phyloP scores from a whole-genome alignment of 92 coral and sea anemone species.

The Zoanthus gigantus region DNA sequence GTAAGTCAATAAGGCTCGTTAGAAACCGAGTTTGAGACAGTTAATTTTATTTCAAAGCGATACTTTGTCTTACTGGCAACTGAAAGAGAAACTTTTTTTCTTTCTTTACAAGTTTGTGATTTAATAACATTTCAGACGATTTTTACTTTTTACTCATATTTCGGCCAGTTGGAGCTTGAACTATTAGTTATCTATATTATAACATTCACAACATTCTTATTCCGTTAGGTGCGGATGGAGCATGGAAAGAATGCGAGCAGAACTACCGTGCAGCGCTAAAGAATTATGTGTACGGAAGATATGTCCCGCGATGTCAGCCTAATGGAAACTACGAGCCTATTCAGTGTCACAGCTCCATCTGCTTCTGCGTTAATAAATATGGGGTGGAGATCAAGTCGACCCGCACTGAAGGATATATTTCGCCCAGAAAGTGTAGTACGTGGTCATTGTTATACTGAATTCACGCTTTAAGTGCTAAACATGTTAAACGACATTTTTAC shows the following conservation, averaged over 20 bases:
- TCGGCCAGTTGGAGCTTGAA: no score
- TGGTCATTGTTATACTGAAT: no score
- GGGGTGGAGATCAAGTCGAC: slow-evolving; percentile 82
- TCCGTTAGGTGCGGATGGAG: slow-evolving; percentile 29
- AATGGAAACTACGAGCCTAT: slow-evolving; percentile 80
- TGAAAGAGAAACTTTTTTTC: no score
- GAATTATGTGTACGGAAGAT: slow-evolving; percentile 78
- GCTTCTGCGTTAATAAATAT: slow-evolving; percentile 81
- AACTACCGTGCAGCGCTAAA: slow-evolving; percentile 72
- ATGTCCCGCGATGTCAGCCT: slow-evolving; percentile 83
- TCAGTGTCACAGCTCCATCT: slow-evolving; percentile 85
- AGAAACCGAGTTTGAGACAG: no score
- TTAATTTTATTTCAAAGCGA: no score
- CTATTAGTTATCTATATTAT: no score
- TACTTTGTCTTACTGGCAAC: no score
- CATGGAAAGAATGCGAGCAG: slow-evolving; percentile 68
- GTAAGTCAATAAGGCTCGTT: neutral
- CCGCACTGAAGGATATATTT: slow-evolving; percentile 69
- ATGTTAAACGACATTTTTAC: no score
- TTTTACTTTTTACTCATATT: no score
- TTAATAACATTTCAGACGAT: no score
- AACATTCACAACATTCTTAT: neutral
- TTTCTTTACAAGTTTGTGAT: no score
- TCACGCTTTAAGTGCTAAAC: no score
- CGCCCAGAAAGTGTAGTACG: slow-evolving; percentile 66